Conservation (phyloP, 2,113 vertebrate species). For the Ciconia maguari region DNA sequence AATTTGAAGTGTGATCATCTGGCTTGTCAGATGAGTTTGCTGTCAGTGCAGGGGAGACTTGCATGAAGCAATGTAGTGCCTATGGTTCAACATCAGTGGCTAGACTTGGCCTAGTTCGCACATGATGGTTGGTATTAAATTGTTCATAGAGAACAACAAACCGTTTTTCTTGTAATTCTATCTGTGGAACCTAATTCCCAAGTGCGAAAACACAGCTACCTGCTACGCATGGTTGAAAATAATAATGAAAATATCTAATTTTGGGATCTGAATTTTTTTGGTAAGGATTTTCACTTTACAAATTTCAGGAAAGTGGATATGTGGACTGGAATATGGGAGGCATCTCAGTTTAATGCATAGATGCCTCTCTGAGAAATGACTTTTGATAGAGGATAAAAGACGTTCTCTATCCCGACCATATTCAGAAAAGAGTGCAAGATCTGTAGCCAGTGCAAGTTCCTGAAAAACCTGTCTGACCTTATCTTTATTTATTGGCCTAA, state of each 20-base stretch:
- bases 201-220: not conserved
- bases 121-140: not conserved
- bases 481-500: not conserved
- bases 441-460: not conserved
- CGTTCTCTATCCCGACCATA: rapidly evolving
- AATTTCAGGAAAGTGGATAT: not conserved
- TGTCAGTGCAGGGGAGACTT: not conserved
- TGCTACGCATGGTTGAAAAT: not conserved
- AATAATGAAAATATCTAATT: not conserved
- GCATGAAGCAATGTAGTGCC: not conserved
- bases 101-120: not conserved
- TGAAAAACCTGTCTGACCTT: not conserved
- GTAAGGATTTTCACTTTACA: not conserved
- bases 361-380: not conserved
- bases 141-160: not conserved
- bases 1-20: not conserved
- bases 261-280: not conserved
- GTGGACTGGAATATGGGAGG: not conserved
- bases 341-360: not conserved
- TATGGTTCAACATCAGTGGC: not conserved
- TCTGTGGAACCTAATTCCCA: not conserved
- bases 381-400: not conserved
- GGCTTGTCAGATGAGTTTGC: not conserved
- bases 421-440: not conserved
- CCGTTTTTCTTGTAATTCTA: not conserved